Percentiles rank a stretch among this genome's conserved stretches.
These are phyloP conservation scores for Actinia equina DNA, from an alignment of 64 coral and sea anemone genomes.

Conservation along the genomic window DNA sequence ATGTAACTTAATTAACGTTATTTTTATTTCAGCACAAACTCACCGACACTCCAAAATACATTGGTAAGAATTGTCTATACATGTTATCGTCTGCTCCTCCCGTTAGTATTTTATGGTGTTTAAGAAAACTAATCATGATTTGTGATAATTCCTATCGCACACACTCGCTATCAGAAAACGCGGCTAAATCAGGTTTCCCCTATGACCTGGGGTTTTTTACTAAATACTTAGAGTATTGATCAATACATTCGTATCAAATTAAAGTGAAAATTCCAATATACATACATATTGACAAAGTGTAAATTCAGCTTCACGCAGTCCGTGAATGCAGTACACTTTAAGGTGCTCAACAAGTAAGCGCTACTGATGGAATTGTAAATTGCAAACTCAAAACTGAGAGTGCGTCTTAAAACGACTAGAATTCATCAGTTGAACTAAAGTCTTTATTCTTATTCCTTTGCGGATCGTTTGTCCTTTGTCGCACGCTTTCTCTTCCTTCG, in stretches of 20 bases:
- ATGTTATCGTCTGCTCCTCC: constrained; percentile 73
- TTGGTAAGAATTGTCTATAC: constrained; percentile 76
- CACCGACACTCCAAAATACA: constrained; percentile 79
- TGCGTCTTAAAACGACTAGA: constrained; percentile 54
- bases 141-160: not conserved
- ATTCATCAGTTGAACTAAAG: constrained; percentile 59
- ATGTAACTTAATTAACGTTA: constrained; percentile 30
- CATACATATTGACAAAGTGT: constrained; percentile 95
- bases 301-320: constrained; percentile 36
- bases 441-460: constrained; percentile 71
- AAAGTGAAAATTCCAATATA: constrained; percentile 98
- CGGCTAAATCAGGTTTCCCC: constrained; percentile 41
- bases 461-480: constrained; percentile 69
- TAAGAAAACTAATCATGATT: constrained; percentile 53
- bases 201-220: constrained; percentile 34
- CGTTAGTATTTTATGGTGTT: constrained; percentile 75
- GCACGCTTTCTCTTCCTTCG: constrained; percentile 92
- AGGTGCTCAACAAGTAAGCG: constrained; percentile 90
- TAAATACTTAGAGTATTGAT: constrained; percentile 60
- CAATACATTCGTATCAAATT: constrained; percentile 97
- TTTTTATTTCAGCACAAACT: constrained; percentile 97
- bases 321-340: constrained; percentile 71
- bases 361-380: constrained; percentile 30
- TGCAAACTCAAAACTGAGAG: constrained; percentile 41
- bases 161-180: constrained; percentile 12